A percentile compares a stretch with the other conserved stretches of the same genome.
phyloP scores from a whole-genome alignment of 2,797 vertebrate species.

The Enteromius argenteus region DNA sequence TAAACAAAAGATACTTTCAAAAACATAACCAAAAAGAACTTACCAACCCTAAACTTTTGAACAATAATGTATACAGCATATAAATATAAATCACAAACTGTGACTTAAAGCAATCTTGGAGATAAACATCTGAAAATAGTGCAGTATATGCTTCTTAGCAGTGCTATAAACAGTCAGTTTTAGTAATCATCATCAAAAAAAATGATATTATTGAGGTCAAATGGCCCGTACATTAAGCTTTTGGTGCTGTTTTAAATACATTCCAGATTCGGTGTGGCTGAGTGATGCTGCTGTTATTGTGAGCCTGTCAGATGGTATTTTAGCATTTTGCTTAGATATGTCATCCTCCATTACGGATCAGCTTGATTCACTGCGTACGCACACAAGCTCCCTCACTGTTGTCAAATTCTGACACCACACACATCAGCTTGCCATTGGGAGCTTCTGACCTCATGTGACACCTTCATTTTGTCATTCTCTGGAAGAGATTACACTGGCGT shows the following conservation, averaged over 20 bases:
- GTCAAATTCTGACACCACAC: slow-evolving; percentile 68
- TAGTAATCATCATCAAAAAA: slow-evolving; percentile 27
- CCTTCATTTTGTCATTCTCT: slow-evolving; percentile 80
- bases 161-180: slow-evolving; percentile 21
- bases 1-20: not conserved
- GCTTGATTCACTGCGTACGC: slow-evolving; percentile 47
- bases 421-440: slow-evolving; percentile 67
- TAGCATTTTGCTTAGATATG: slow-evolving; percentile 74
- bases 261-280: slow-evolving; percentile 70
- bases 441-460: slow-evolving; percentile 77
- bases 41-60: not conserved
- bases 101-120: not conserved
- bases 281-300: slow-evolving; percentile 61
- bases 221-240: slow-evolving; percentile 70
- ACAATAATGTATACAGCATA: not conserved
- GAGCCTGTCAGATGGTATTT: slow-evolving; percentile 75
- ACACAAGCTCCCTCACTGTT: slow-evolving; percentile 36
- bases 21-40: not conserved
- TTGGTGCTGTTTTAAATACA: slow-evolving; percentile 64
- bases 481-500: slow-evolving; percentile 74
- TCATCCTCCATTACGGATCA: slow-evolving; percentile 79
- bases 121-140: not conserved
- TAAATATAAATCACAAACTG: slow-evolving; percentile 9
- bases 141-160: not conserved
- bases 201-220: slow-evolving; percentile 62